Percentiles rank a stretch among this genome's conserved stretches.
These are phyloP conservation scores for Tetramorium alpestre DNA, from an alignment of 1,140 invertebrate genomes.

Conservation along the genomic window DNA sequence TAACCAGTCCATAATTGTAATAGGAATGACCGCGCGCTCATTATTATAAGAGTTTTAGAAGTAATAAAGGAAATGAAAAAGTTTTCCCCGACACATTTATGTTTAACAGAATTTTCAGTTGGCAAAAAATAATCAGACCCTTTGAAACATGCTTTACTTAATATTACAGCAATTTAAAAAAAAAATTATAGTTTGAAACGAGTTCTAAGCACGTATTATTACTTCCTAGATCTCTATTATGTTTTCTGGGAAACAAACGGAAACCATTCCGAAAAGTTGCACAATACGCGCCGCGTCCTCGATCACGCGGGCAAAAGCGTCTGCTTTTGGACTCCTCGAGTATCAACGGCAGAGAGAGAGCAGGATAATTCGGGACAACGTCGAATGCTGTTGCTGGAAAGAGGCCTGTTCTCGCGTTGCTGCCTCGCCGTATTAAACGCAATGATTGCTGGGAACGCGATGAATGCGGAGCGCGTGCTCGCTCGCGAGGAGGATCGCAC, in stretches of 20 bases:
- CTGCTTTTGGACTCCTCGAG: not conserved
- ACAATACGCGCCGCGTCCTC: no score
- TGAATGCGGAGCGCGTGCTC: conserved; percentile 27
- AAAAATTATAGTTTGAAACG: not conserved
- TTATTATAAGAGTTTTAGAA: no score
- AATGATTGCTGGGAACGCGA: conserved; percentile 53
- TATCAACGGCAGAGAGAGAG: not conserved
- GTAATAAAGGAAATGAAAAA: no score
- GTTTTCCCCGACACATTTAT: not conserved
- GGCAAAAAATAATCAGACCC: not conserved
- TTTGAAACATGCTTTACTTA: not conserved
- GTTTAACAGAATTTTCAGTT: not conserved
- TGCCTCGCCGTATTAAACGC: conserved; percentile 45
- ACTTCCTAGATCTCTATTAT: no score
- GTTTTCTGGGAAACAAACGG: no score
- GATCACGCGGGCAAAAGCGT: not conserved
- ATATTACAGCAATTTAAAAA: no score
- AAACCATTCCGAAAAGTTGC: no score
- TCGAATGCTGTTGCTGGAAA: conserved; percentile 18
- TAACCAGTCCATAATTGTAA: no score
- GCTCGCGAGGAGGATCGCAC: conserved; percentile 35
- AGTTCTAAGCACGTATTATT: not conserved
- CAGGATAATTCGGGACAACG: not conserved
- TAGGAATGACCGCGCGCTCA: no score
- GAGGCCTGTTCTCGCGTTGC: conserved; percentile 41